Conservation (phyloP, 2,888 invertebrate genomes). For the Hofmannophila pseudospretella region DNA sequence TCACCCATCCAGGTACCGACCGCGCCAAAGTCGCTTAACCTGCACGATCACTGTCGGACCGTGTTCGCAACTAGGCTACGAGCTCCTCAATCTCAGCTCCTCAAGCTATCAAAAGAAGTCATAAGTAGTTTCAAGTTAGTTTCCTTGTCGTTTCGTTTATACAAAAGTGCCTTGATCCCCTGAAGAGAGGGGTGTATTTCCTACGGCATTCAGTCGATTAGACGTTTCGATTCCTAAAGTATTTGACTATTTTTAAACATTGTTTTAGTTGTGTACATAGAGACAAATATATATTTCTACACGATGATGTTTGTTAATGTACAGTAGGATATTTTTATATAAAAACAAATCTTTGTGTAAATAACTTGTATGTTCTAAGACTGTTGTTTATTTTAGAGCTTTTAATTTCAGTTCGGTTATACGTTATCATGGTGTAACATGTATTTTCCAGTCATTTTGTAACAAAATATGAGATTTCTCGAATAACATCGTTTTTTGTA, state of each 20-base stretch:
- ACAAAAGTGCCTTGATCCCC: conserved; percentile 31
- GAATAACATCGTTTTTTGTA: conserved; percentile 16
- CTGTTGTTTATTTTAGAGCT: conserved; percentile 75
- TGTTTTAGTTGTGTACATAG: conserved; percentile 69
- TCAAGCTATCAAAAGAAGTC: too few relatives aligned
- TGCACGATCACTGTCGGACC: too few relatives aligned
- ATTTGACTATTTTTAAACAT: conserved; percentile 70
- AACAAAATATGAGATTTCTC: conserved; percentile 19
- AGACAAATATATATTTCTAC: conserved; percentile 72
- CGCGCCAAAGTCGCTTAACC: too few relatives aligned
- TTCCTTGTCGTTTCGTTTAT: neutral
- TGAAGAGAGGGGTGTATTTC: conserved; percentile 30
- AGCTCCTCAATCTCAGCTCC: too few relatives aligned
- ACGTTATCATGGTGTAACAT: conserved; percentile 52
- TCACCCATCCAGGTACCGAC: too few relatives aligned
- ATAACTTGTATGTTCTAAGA: conserved; percentile 74
- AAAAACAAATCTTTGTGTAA: conserved; percentile 65
- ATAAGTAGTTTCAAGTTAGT: too few relatives aligned
- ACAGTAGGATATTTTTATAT: conserved; percentile 75
- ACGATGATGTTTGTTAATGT: conserved; percentile 68
- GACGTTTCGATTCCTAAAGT: conserved; percentile 67
- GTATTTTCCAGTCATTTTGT: conserved; percentile 73
- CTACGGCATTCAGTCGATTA: conserved; percentile 32
- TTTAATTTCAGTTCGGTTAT: conserved; percentile 71
- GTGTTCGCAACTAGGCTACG: too few relatives aligned